phyloP scores from a whole-genome alignment of 23 tunicate species.

The Oikopleura albicans region DNA sequence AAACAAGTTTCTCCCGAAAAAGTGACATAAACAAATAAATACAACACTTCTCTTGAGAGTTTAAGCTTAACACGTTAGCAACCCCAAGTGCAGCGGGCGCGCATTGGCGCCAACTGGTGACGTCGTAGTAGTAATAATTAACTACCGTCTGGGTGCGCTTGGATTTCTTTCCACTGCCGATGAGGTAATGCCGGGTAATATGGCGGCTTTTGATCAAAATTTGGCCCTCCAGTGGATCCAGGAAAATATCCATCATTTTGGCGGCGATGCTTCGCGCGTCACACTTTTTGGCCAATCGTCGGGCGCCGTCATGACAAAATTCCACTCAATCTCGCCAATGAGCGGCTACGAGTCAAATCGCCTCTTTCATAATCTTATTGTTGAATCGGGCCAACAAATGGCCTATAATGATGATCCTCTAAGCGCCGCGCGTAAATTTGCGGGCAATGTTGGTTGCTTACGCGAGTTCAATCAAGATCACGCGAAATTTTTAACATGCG shows the following conservation, averaged over 20 bases:
- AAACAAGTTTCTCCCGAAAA: too few species aligned
- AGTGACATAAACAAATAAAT: too few species aligned
- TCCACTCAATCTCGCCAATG: neutral
- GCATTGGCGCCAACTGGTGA: neutral
- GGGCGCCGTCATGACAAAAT: neutral
- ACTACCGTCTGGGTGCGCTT: neutral
- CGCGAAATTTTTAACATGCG: neutral
- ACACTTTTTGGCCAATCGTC: slow-evolving; percentile 8
- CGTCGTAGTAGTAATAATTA: neutral
- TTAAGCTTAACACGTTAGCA: too few species aligned
- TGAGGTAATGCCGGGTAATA: neutral
- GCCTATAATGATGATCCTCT: neutral
- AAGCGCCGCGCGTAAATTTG: neutral
- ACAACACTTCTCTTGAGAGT: too few species aligned
- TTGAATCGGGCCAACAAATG: neutral
- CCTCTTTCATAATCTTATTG: neutral
- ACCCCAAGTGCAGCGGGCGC: too few species aligned
- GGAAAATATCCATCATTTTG: neutral
- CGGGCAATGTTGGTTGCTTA: neutral
- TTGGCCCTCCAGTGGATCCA: neutral
- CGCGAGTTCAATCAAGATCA: neutral
- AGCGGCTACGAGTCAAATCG: neutral
- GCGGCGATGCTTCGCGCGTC: neutral
- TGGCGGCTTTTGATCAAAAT: neutral
- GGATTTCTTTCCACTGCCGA: neutral